phyloP scores from a whole-genome alignment of 1,140 invertebrate genomes.

The Drosophila tropicalis region DNA sequence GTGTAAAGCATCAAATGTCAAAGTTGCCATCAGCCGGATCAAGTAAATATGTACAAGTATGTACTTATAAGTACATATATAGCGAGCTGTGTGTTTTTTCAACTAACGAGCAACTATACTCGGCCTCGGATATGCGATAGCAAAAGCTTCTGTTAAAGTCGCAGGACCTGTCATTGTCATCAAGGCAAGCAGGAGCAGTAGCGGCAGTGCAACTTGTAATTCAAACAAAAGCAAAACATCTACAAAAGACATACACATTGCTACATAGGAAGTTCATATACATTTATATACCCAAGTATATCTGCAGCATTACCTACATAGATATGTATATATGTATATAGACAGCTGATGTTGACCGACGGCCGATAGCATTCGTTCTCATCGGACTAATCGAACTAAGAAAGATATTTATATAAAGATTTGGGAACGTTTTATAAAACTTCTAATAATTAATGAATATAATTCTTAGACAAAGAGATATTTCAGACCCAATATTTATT shows the following conservation, averaged over 20 bases:
- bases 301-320: not conserved
- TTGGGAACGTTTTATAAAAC: no score
- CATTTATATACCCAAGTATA: not conserved
- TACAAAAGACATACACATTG: constrained; percentile 40
- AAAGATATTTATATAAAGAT: no score
- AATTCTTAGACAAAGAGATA: no score
- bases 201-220: constrained; percentile 65
- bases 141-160: constrained; percentile 32
- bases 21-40: constrained; percentile 25
- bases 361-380: no score
- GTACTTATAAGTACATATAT: no score
- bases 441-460: no score
- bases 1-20: constrained; percentile 43
- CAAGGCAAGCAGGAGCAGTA: constrained; percentile 20
- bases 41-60: not conserved
- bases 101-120: constrained; percentile 63
- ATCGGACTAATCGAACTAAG: no score
- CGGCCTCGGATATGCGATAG: constrained; percentile 57
- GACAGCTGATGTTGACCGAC: no score
- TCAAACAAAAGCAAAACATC: constrained; percentile 61
- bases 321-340: constrained; percentile 7
- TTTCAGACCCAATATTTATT: no score
- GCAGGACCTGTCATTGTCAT: constrained; percentile 42
- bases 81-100: constrained; percentile 31
- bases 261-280: not conserved